These are phyloP conservation scores for Zygogramma bicolorata DNA, from an alignment of 2,888 invertebrate genomes.

Conservation along the genomic window DNA sequence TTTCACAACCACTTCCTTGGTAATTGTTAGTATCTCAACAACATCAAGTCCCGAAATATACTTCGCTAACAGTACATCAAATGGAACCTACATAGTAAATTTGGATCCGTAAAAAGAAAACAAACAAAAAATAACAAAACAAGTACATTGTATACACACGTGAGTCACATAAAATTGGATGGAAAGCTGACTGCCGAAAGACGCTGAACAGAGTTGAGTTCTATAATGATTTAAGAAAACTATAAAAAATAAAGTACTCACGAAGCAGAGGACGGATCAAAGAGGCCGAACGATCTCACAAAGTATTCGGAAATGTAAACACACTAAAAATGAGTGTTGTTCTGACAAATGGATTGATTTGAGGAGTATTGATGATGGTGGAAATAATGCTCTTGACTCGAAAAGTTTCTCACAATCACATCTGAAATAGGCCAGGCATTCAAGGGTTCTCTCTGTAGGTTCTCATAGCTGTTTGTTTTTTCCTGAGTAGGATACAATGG, in stretches of 20 bases:
- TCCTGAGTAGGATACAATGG: no score
- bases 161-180: conserved; percentile 63
- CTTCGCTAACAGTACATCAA: conserved; percentile 29
- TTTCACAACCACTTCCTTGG: neutral
- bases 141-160: conserved; percentile 59
- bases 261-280: conserved; percentile 64
- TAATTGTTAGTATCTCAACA: neutral
- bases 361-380: no score
- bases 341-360: no score
- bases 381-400: no score
- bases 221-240: conserved; percentile 62
- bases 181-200: conserved; percentile 64
- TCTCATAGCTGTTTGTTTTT: no score
- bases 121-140: conserved; percentile 50
- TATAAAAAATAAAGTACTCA: conserved; percentile 63
- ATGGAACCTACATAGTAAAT: conserved; percentile 34
- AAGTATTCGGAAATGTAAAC: neutral
- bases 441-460: no score
- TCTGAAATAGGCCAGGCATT: no score
- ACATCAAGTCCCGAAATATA: conserved; percentile 23
- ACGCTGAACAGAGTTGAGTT: conserved; percentile 60
- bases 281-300: conserved; percentile 42
- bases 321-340: neutral
- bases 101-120: conserved; percentile 37
- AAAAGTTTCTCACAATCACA: no score